Evolutionary conservation across 35 echinoderm and acorn worm species (phyloP).

Genomic region (Anneissia japonica): DNA sequence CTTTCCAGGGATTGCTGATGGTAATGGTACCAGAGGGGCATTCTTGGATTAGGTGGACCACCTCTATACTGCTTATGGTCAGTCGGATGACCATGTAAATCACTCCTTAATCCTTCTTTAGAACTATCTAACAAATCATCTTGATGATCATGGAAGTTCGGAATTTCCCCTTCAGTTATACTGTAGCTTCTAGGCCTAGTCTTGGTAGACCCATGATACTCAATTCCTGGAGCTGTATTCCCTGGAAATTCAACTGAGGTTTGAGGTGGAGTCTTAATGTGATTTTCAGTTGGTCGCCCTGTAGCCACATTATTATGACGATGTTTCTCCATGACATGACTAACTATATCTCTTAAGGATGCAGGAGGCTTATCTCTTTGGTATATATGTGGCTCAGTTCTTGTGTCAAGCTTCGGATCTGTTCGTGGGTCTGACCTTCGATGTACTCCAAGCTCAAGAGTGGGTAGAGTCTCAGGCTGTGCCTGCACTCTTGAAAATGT

Average conservation of each 20-base stretch:
- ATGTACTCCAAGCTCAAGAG: not conserved
- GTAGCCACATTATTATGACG: not conserved
- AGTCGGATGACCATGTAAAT: not conserved
- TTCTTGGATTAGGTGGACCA: slow-evolving; percentile 11
- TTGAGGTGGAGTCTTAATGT: not conserved
- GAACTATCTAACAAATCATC: not conserved
- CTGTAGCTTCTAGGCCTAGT: slow-evolving; percentile 70
- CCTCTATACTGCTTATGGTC: not conserved
- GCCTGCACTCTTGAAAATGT: not conserved
- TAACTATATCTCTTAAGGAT: not conserved
- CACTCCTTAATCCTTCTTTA: slow-evolving; percentile 19
- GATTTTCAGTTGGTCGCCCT: not conserved
- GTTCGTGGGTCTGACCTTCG: not conserved
- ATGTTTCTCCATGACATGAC: not conserved
- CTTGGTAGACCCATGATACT: not conserved
- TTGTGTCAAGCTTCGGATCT: not conserved
- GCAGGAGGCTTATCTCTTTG: not conserved
- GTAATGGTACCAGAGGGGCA: not conserved
- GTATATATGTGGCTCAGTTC: not conserved
- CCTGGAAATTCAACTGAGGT: not conserved
- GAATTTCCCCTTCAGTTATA: slow-evolving; percentile 75
- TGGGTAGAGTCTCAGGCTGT: not conserved
- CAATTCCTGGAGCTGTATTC: not conserved
- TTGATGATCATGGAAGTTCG: not conserved
- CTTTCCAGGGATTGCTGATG: not conserved